phyloP scores from a whole-genome alignment of 2,113 vertebrate species.

The Eupsittula cactorum region DNA sequence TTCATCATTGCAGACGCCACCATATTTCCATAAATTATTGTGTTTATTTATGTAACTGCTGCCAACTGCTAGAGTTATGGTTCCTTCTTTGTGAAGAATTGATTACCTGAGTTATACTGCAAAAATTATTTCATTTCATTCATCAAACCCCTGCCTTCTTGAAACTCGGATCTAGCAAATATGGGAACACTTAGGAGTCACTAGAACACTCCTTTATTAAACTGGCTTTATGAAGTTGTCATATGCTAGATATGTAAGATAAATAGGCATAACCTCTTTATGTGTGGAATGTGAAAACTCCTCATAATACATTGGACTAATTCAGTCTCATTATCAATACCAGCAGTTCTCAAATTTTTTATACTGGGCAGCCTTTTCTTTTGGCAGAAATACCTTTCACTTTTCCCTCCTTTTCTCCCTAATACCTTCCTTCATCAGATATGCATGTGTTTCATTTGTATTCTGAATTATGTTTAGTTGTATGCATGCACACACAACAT shows the following conservation, averaged over 20 bases:
- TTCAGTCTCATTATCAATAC: background rate
- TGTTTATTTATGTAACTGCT: background rate
- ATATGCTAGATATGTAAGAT: background rate
- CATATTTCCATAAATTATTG: background rate
- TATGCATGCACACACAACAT: background rate
- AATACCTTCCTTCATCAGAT: background rate
- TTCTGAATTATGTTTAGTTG: background rate
- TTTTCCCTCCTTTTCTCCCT: background rate
- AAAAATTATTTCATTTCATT: background rate
- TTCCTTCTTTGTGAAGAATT: background rate
- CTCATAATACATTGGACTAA: background rate
- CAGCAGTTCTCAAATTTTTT: background rate
- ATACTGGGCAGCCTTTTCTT: background rate
- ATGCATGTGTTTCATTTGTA: background rate
- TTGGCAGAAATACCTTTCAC: background rate
- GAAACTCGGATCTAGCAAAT: background rate
- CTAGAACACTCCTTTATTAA: background rate
- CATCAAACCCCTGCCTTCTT: background rate
- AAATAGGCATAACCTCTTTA: background rate
- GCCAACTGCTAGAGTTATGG: background rate
- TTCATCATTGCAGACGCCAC: background rate
- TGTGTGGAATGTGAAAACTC: background rate
- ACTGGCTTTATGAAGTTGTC: background rate
- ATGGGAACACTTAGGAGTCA: background rate
- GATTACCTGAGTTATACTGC: background rate